Evolutionary conservation across 2,113 vertebrate genomes (phyloP).

Genomic region (Nipponia nippon): DNA sequence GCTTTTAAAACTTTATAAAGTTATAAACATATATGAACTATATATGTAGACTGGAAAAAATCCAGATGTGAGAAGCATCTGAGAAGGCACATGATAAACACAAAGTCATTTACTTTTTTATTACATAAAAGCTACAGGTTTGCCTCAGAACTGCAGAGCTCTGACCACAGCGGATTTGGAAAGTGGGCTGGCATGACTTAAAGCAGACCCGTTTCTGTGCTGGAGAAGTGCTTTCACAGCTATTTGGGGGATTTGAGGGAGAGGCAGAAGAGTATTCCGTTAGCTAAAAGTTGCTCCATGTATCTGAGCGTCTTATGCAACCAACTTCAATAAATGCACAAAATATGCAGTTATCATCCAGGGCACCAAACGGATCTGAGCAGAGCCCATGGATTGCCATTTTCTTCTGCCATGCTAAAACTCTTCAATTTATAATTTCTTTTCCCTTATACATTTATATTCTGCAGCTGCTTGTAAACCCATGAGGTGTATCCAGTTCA

Average conservation of each 20-base stretch:
- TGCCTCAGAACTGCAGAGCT: background rate
- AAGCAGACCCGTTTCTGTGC: background rate
- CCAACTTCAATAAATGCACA: background rate
- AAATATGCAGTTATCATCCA: background rate
- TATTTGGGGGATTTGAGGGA: background rate
- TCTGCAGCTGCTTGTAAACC: background rate
- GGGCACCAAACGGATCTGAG: background rate
- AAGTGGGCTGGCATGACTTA: background rate
- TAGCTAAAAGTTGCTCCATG: background rate
- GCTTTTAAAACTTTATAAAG: constrained; percentile 37
- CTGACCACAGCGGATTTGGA: background rate
- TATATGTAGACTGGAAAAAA: background rate
- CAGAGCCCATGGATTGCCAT: background rate
- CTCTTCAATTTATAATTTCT: background rate
- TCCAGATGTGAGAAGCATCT: background rate
- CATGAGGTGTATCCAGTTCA: background rate
- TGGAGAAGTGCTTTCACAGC: background rate
- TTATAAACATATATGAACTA: constrained; percentile 10
- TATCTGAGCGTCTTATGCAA: background rate
- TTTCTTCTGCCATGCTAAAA: background rate
- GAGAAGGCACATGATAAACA: background rate
- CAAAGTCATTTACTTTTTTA: background rate
- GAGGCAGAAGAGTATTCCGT: background rate
- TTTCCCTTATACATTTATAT: background rate
- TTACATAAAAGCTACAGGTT: background rate